These are phyloP conservation scores for Scatophagus argus DNA, from an alignment of 2,113 vertebrate species.

Conservation along the genomic window DNA sequence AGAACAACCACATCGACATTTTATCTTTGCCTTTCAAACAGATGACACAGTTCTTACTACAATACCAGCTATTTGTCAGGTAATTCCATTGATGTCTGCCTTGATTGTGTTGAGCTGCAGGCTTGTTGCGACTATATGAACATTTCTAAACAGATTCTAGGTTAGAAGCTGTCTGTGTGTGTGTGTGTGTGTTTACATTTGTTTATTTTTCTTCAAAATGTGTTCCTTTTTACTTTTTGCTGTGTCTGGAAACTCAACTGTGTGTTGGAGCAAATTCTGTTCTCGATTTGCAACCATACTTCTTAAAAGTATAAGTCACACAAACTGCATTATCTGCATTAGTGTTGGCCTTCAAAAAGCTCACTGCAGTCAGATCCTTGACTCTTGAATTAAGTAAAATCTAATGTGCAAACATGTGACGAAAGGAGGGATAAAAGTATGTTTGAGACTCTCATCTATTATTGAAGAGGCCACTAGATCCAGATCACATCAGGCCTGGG, in stretches of 20 bases:
- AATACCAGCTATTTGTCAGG: neutral
- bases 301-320: neutral
- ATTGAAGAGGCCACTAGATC: slow-evolving; percentile 79
- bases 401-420: slow-evolving; percentile 50
- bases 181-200: too few relatives aligned
- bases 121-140: neutral
- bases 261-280: neutral
- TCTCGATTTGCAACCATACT: neutral
- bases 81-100: neutral
- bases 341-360: slow-evolving; percentile 8
- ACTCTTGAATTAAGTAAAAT: slow-evolving; percentile 54
- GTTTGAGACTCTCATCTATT: slow-evolving; percentile 82
- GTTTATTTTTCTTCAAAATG: too few relatives aligned
- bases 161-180: neutral
- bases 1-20: too few relatives aligned
- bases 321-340: neutral
- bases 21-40: neutral
- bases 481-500: slow-evolving; percentile 72
- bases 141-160: neutral
- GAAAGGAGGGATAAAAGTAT: slow-evolving; percentile 68
- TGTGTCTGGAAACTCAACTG: too few relatives aligned
- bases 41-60: neutral
- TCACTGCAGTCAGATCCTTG: slow-evolving; percentile 19
- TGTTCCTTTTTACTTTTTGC: too few relatives aligned
- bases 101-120: neutral